Percentiles rank a stretch among this genome's conserved stretches.
phyloP scores from a whole-genome alignment of 2,888 invertebrate genomes.

The Cylindroiulus punctatus region DNA sequence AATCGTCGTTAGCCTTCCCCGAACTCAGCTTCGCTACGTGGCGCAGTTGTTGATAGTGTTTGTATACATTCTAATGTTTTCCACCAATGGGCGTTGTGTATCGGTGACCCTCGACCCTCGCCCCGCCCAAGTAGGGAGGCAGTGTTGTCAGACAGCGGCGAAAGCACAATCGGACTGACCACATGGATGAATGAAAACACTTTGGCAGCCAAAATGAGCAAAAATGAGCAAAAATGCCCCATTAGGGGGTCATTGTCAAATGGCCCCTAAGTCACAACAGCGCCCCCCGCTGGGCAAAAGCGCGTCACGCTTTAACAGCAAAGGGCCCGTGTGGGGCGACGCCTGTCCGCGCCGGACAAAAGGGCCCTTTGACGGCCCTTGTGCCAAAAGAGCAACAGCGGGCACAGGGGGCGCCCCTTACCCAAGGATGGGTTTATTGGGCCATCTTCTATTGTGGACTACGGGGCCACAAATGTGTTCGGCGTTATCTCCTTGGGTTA shows the following conservation, averaged over 20 bases:
- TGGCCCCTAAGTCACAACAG: slow-evolving; percentile 21
- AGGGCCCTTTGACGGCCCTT: not conserved
- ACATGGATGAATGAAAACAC: slow-evolving; percentile 18
- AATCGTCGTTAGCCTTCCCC: too few relatives aligned
- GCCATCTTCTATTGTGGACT: not conserved
- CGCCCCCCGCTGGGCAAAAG: not conserved
- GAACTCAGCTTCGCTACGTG: too few relatives aligned
- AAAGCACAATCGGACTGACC: not conserved
- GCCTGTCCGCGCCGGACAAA: not conserved
- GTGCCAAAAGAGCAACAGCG: not conserved
- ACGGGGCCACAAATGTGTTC: not conserved
- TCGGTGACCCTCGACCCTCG: too few relatives aligned
- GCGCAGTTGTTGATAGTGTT: too few relatives aligned
- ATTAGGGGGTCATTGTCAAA: not conserved
- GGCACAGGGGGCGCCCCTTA: not conserved
- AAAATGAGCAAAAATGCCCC: slow-evolving; percentile 42
- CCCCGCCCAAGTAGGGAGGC: not conserved
- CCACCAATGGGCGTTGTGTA: too few relatives aligned
- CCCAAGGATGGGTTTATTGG: slow-evolving; percentile 6
- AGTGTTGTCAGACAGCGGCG: not conserved
- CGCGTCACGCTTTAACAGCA: slow-evolving; percentile 31
- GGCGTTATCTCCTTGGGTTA: not conserved
- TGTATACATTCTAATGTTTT: too few relatives aligned
- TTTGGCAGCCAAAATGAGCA: not conserved
- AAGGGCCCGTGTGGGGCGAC: not conserved